phyloP scores from a whole-genome alignment of 2,113 vertebrate genomes.

The Eira barbara region DNA sequence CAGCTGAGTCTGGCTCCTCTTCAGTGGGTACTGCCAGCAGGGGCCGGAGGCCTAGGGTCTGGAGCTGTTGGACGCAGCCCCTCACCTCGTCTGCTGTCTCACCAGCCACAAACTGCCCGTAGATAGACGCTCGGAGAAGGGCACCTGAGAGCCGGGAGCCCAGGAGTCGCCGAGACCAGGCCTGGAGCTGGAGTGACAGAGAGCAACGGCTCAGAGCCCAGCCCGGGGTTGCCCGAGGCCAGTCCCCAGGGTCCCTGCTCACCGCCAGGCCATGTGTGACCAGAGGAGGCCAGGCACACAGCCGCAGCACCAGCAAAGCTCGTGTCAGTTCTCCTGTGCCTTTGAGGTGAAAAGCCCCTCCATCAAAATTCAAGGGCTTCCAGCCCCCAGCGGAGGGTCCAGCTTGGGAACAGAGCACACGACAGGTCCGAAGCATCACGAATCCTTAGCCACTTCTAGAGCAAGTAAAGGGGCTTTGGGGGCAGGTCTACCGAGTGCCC shows the following conservation, averaged over 20 bases:
- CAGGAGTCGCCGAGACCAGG: slow-evolving; percentile 79
- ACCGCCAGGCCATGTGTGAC: slow-evolving; percentile 67
- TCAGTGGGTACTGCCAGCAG: slow-evolving; percentile 92
- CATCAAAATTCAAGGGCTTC: slow-evolving; percentile 61
- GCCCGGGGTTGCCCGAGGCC: neutral
- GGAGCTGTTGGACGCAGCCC: slow-evolving; percentile 85
- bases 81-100: slow-evolving; percentile 86
- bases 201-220: neutral
- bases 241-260: neutral
- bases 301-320: slow-evolving; percentile 66
- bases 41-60: slow-evolving; percentile 84
- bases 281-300: slow-evolving; percentile 72
- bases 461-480: neutral
- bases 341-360: slow-evolving; percentile 61
- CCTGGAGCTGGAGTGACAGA: slow-evolving; percentile 82
- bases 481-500: neutral
- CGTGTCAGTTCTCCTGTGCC: slow-evolving; percentile 33
- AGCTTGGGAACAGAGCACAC: neutral
- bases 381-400: neutral
- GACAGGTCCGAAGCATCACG: slow-evolving; percentile 23
- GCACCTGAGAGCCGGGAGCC: slow-evolving; percentile 81
- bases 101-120: slow-evolving; percentile 94
- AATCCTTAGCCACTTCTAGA: neutral
- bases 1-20: slow-evolving; percentile 87
- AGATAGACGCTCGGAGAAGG: slow-evolving; percentile 85